Evolutionary conservation across 1,140 invertebrate species (phyloP), one percentile per base, ranked within the genome.

Genomic region (Lordiphosa collinella): DNA sequence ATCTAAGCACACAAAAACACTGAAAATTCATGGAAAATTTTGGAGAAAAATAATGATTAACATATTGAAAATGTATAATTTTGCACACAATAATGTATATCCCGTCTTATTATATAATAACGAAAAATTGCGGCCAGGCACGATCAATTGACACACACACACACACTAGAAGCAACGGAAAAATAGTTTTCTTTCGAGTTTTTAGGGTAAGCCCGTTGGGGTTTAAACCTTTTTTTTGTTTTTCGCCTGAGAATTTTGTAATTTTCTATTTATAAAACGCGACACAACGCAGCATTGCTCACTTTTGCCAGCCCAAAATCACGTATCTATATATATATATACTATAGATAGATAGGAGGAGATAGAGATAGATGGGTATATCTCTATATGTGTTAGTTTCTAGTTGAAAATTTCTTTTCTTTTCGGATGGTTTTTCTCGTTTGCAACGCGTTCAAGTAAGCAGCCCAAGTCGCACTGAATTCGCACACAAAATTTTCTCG

Each of bases 381-480:
- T 48, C 54, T 60, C 58, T 58, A 53, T 67, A 67, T 67, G 63
- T 71, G 72, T 75, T 87, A 78, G 79, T 84, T 79, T 84, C 57
- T 71, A 71, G 75, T 65, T 72, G 64, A 65, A 74, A 68, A 72
- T 62, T 82, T 71, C 51, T 76, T 67, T 75, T 56, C 41, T 62
- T 52, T 75, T 82, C 73, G 74, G 59, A 85, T 79, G 63, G 51
- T 79, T 59, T 67, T 82, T 82, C 76, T 82, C 76, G 76, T 82
- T 87, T 86, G 78, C 78, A 87, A 87, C 85, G 85, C 85, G 85
- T 87, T 87, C 86, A 80, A 84, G 85, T 87, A 85, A 87, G 85
- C 79, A 87, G 85, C 85, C 85, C 85, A 87, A 87, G 79, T 87
- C 85, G 85, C 85, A 87, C 85, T 87, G 85, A 87, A 85, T 82